Conservation (phyloP, 2,888 invertebrate genomes). For the Limnephilus rhombicus region DNA sequence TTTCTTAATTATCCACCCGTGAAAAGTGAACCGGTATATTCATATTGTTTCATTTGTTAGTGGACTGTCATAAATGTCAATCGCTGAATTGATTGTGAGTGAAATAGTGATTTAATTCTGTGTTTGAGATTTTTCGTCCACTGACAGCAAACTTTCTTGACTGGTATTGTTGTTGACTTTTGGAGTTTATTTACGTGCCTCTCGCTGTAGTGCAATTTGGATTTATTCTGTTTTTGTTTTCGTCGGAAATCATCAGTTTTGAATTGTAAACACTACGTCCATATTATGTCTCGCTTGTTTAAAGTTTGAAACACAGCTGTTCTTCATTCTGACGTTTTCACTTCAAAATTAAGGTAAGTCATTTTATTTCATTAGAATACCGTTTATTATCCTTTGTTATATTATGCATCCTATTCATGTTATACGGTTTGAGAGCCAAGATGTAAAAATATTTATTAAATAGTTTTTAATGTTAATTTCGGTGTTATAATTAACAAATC, state of each 20-base stretch:
- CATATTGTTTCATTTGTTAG: neutral
- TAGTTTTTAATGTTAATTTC: neutral
- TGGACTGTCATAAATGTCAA: conserved; percentile 24
- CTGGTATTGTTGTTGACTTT: conserved; percentile 37
- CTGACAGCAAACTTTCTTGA: conserved; percentile 45
- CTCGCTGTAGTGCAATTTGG: conserved; percentile 38
- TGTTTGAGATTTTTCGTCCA: conserved; percentile 39
- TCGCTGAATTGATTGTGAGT: conserved; percentile 34
- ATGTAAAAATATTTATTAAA: neutral
- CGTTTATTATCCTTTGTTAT: neutral
- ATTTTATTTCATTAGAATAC: conserved; percentile 12
- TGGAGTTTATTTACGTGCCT: conserved; percentile 37
- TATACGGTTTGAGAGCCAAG: neutral
- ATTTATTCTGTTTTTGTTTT: conserved; percentile 13
- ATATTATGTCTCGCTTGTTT: conserved; percentile 16
- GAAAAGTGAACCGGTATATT: conserved; percentile 35
- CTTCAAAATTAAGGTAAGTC: conserved; percentile 39
- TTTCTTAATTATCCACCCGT: conserved; percentile 37
- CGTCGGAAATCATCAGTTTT: conserved; percentile 8
- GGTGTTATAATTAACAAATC: neutral
- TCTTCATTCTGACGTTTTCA: conserved; percentile 33
- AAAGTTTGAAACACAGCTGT: conserved; percentile 28
- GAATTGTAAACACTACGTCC: conserved; percentile 42
- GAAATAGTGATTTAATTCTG: conserved; percentile 39
- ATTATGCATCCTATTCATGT: neutral